A percentile compares a stretch with the other conserved stretches of the same genome.
Evolutionary conservation across 1,140 invertebrate species (phyloP).

Genomic region (Caenorhabditis brenneri): DNA sequence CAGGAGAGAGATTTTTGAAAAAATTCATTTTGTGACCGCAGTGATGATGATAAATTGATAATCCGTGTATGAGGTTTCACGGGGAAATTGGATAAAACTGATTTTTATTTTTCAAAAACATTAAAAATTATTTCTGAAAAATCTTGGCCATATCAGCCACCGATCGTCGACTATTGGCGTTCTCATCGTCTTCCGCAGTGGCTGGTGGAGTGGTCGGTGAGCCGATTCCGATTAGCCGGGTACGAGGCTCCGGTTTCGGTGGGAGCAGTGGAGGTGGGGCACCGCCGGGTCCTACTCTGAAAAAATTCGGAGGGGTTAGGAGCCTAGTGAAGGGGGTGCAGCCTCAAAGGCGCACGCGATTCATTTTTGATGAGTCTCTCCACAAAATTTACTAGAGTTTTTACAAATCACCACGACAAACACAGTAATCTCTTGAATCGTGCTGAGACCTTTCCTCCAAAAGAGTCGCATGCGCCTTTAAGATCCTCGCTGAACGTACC

Average conservation of each 20-base stretch:
- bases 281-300: constrained; percentile 1
- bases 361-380: too few relatives aligned
- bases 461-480: too few relatives aligned
- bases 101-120: too few relatives aligned
- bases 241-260: constrained; percentile 51
- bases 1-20: too few relatives aligned
- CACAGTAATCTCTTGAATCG: too few relatives aligned
- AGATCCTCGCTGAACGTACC: background rate
- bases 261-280: constrained; percentile 51
- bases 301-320: too few relatives aligned
- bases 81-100: background rate
- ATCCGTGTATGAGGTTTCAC: background rate
- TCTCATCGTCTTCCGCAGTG: constrained; percentile 46
- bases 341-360: too few relatives aligned
- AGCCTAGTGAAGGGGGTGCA: too few relatives aligned
- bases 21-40: background rate
- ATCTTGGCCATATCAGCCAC: constrained; percentile 59
- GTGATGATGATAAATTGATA: background rate
- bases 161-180: constrained; percentile 53
- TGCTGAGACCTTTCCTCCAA: too few relatives aligned
- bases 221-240: constrained; percentile 36
- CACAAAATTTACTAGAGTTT: too few relatives aligned
- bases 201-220: constrained; percentile 33
- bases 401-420: too few relatives aligned
- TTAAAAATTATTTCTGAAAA: constrained; percentile 23